A percentile compares a stretch with the other conserved stretches of the same genome.
Conservation (phyloP, 2,113 vertebrate species). For the Engraulis encrasicolus region DNA sequence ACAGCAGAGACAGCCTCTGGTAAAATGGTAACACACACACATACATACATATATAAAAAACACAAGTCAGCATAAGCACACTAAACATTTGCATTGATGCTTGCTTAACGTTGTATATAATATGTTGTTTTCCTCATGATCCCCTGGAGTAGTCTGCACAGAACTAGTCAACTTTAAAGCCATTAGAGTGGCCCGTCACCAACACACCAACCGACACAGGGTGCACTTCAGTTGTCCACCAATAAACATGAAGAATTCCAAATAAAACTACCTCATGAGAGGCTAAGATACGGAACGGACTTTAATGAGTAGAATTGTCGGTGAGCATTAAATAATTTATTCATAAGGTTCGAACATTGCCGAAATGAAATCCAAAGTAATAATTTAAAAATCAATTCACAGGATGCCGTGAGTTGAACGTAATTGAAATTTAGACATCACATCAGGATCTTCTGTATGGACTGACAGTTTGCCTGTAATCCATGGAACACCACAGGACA, state of each 20-base stretch:
- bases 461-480: not conserved
- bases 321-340: not conserved
- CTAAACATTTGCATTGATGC: conserved; percentile 14
- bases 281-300: not conserved
- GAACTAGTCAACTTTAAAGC: not conserved
- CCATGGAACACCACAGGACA: not conserved
- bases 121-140: not conserved
- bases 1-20: not conserved
- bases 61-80: not conserved
- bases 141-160: not conserved
- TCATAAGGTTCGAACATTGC: not conserved
- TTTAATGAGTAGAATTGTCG: not conserved
- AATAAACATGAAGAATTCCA: not conserved
- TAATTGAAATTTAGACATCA: not conserved
- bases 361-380: not conserved
- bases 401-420: not conserved
- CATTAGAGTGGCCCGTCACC: not conserved
- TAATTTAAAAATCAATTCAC: not conserved
- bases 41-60: not conserved
- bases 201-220: not conserved
- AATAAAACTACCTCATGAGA: not conserved
- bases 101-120: not conserved
- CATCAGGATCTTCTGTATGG: not conserved
- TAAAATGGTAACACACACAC: not conserved
- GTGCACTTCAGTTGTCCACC: not conserved